A percentile compares a stretch with the other conserved stretches of the same genome.
phyloP scores from a whole-genome alignment of 1,140 invertebrate species.

The Streblospio benedicti region DNA sequence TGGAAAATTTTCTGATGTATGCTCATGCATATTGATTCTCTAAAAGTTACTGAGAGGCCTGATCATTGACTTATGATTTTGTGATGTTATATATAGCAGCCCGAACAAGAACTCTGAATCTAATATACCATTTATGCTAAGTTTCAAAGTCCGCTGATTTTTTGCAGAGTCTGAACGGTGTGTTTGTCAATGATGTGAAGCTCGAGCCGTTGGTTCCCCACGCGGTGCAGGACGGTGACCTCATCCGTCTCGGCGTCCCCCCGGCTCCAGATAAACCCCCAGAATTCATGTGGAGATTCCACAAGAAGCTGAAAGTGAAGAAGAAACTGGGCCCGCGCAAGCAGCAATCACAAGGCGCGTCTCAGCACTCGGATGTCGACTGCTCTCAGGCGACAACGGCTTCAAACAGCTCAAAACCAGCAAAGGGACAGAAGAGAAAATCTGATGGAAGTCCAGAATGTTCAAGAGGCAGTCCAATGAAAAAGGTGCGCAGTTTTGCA shows the following conservation, averaged over 20 bases:
- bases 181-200: slow-evolving; percentile 35
- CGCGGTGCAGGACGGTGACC: slow-evolving; percentile 31
- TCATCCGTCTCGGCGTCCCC: slow-evolving; percentile 33
- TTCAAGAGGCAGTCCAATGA: not conserved
- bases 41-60: too few relatives aligned
- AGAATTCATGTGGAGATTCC: slow-evolving; percentile 35
- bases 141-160: too few relatives aligned
- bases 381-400: too few relatives aligned
- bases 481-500: not conserved
- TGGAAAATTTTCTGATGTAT: too few relatives aligned
- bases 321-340: not conserved
- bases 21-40: too few relatives aligned
- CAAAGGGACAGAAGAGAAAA: not conserved
- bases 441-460: not conserved
- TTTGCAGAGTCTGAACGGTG: slow-evolving; percentile 42
- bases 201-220: slow-evolving; percentile 21
- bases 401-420: too few relatives aligned
- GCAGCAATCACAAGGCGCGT: too few relatives aligned
- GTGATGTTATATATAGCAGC: not conserved
- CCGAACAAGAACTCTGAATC: not conserved
- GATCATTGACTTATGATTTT: not conserved
- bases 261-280: slow-evolving; percentile 21
- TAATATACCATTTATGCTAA: too few relatives aligned
- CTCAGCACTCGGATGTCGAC: too few relatives aligned
- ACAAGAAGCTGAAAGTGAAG: slow-evolving; percentile 27